Conservation (phyloP, 35 echinoderm and acorn worm species). For the Heliocidaris tuberculata region DNA sequence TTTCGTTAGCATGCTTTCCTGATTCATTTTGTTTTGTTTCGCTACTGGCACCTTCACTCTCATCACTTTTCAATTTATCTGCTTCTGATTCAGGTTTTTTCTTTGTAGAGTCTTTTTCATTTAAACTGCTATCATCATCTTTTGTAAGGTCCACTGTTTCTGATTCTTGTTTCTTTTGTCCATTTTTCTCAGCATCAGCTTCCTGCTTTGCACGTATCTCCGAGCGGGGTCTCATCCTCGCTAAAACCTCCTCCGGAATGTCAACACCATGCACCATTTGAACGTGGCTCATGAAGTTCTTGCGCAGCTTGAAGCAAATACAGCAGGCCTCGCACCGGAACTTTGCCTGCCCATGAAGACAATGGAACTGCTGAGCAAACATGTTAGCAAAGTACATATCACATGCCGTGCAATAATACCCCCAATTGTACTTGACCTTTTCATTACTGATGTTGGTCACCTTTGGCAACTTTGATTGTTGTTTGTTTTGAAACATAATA, state of each 20-base stretch:
- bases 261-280: conserved; percentile 44
- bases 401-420: conserved; percentile 39
- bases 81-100: not conserved
- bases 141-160: conserved; percentile 20
- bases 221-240: conserved; percentile 34
- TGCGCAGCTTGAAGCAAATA: conserved; percentile 41
- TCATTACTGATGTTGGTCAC: conserved; percentile 33
- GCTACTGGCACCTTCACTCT: not conserved
- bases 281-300: conserved; percentile 46
- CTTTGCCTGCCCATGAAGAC: conserved; percentile 42
- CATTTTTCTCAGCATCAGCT: conserved; percentile 21
- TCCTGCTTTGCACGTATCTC: conserved; percentile 42
- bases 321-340: conserved; percentile 41
- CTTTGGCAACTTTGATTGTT: conserved; percentile 16
- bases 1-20: not conserved
- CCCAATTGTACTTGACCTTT: conserved; percentile 46
- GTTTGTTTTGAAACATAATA: not conserved
- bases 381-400: conserved; percentile 50
- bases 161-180: not conserved
- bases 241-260: conserved; percentile 44
- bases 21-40: not conserved
- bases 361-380: conserved; percentile 54
- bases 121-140: not conserved
- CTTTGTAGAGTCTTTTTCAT: not conserved
- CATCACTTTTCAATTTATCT: not conserved